phyloP scores from a whole-genome alignment of 2,113 vertebrate genomes.

The Tupaia chinensis region DNA sequence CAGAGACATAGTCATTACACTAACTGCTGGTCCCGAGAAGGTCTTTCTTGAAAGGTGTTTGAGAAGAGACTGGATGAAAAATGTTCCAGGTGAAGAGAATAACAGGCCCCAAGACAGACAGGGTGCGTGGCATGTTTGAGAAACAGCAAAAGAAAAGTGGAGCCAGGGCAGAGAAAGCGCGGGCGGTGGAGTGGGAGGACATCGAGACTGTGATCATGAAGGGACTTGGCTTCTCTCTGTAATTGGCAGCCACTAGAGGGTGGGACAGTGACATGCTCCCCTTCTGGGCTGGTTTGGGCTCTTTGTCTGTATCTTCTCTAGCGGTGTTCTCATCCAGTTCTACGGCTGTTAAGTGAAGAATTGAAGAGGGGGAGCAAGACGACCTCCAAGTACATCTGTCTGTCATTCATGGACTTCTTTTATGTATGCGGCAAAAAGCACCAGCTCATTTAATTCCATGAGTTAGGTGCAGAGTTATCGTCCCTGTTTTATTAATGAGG shows the following conservation, averaged over 20 bases:
- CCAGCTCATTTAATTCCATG: not conserved
- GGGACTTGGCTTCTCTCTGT: not conserved
- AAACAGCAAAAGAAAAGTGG: not conserved
- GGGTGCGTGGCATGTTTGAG: not conserved
- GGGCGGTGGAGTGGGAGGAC: not conserved
- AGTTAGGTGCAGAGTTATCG: not conserved
- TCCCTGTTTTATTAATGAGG: not conserved
- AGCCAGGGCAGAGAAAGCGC: not conserved
- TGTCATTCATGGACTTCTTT: not conserved
- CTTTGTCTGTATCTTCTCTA: not conserved
- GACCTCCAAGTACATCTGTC: not conserved
- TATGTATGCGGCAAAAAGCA: not conserved
- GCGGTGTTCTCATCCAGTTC: not conserved
- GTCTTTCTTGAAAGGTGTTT: not conserved
- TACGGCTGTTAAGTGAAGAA: not conserved
- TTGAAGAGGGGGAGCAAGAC: not conserved
- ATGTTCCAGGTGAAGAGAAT: not conserved
- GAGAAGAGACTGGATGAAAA: not conserved
- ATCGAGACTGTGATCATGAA: too few relatives aligned
- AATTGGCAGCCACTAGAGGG: not conserved
- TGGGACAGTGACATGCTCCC: not conserved
- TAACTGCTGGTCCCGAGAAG: not conserved
- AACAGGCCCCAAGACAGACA: not conserved
- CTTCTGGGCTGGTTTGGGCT: not conserved
- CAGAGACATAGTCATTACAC: too few relatives aligned